Evolutionary conservation across 2,797 vertebrate genomes (phyloP), one percentile per base, ranked within the genome.

Genomic region (Fistularia commersonii): DNA sequence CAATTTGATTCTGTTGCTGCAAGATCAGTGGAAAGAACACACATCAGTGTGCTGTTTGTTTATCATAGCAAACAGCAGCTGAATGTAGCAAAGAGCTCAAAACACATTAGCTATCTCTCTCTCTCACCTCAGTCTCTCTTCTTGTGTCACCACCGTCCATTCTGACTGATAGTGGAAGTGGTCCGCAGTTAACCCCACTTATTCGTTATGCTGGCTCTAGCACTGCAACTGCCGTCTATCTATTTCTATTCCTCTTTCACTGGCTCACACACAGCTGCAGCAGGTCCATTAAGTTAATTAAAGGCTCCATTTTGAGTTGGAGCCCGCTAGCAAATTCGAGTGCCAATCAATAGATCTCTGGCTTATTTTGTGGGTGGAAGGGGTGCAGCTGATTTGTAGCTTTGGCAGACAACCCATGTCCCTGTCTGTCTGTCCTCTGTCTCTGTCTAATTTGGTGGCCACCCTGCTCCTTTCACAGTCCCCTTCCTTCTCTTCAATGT

Each of bases 231-330:
- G 37, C 62, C 38, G 50, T 69, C 70, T 55, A 67, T 80, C 76
- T 52, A 57, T 79, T 82, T 76, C 78, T 63, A 72, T 81, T 59
- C 76, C 74, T 79, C 75, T 31, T 74, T 72, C 66, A 41, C 74
- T 79, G 83, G 76, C 81, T 84, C 72, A 51, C 81, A 74, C 82
- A 70, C 87, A 89, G 87, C 85, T 89, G 88, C 82, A 84, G 75
- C 81, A 66, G 73, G 78, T 89, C 91, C 89, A 91, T 92, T 91
- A 90, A 91, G 87, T 91, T 92, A 92, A 92, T 92, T 91, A 92
- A 91, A 92, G 89, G 89, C 85, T 91, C 87, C 88, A 90, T 91
- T 92, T 89, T 88, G 83, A 87, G 82, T 80, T 72, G 78, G 73
- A 81, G 84, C 82, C 88, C 70, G 77, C 84, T 79, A 89, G 87